Evolutionary conservation across 2,113 vertebrate species (phyloP), one percentile per base, ranked within the genome.

Genomic region (Leptobrachium ailaonicum): DNA sequence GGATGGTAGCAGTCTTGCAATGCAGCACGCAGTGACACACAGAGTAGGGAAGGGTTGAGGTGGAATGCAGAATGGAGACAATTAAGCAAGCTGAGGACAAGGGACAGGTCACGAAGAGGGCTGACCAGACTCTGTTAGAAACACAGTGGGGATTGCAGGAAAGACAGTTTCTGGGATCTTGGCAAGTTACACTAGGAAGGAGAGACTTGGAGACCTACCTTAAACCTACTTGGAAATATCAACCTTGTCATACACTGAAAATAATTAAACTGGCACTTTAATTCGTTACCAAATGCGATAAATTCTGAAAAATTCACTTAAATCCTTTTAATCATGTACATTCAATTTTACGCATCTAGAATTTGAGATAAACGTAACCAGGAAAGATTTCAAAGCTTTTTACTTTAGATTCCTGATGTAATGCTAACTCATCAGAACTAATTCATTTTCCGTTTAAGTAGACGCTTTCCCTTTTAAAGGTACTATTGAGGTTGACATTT

Each of bases 381-480:
- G 79, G 56, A 67, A 80, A 80, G 78, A 74, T 81, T 80, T 68
- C 6, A 41, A 74, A 32, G 63, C 71, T 58, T 74, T 81, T 81
- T 75, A 63, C 79, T 81, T 69, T 69, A 69, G 54, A 50, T 69
- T 75, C 54, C 79, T 53, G 41, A 66, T 14, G 71, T 74, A 75
- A 75, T 81, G 53, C 72, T 47, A 75, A 75, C 71, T 75, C 71
- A 81, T 81, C 79, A 75, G 71, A 75, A 81, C 79, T 75, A 75
- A 81, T 81, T 81, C 66, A 75, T 81, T 75, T 75, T 75, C 79
- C 68, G 41, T 80, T 74, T 81, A 81, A 81, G 53, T 81, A 81
- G 71, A 75, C 74, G 71, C 79, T 75, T 81, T 81, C 71, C 66
- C 58, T 58, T 77, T 81, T 75, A 81, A 81, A 75, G 72, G 79